Conservation (phyloP, 2,888 invertebrate species). For the Blastobasis lacticolella region DNA sequence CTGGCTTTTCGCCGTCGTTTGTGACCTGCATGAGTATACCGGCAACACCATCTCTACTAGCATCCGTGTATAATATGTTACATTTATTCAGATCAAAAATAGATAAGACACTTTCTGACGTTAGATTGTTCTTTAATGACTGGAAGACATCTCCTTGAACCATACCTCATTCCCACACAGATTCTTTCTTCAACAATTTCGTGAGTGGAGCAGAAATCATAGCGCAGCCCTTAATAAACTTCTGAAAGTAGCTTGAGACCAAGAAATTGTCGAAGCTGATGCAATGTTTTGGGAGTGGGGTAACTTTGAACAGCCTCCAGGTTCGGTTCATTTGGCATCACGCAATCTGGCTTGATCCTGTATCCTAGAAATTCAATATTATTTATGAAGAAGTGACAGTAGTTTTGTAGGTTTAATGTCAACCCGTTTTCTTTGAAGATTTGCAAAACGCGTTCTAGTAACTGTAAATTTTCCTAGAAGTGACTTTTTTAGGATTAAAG, state of each 20-base stretch:
- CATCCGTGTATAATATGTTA: conserved; percentile 31
- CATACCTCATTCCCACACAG: conserved; percentile 9
- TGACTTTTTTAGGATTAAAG: conserved; percentile 21
- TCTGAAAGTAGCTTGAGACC: conserved; percentile 25
- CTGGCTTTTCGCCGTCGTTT: conserved; percentile 18
- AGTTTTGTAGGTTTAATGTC: conserved; percentile 21
- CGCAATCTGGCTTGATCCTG: conserved; percentile 7
- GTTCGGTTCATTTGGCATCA: conserved; percentile 17
- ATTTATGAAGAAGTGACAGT: conserved; percentile 19
- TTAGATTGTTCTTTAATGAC: conserved; percentile 7
- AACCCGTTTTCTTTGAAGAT: conserved; percentile 14
- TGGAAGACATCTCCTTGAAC: conserved; percentile 9
- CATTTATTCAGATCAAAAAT: conserved; percentile 19
- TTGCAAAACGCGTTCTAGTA: conserved; percentile 8
- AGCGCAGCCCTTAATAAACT: conserved; percentile 27
- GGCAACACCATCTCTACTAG: conserved; percentile 27
- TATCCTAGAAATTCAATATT: conserved; percentile 20
- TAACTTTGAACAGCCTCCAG: conserved; percentile 15
- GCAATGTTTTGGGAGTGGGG: conserved; percentile 15
- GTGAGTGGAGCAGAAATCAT: too few species aligned
- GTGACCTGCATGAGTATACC: conserved; percentile 26
- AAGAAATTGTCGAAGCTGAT: conserved; percentile 19
- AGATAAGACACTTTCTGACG: too few species aligned
- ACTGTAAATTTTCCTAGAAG: conserved; percentile 9
- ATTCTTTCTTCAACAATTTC: conserved; percentile 17